A percentile compares a stretch with the other conserved stretches of the same genome.
Conservation (phyloP, 2,888 invertebrate genomes). For the Epirrhoe alternata region DNA sequence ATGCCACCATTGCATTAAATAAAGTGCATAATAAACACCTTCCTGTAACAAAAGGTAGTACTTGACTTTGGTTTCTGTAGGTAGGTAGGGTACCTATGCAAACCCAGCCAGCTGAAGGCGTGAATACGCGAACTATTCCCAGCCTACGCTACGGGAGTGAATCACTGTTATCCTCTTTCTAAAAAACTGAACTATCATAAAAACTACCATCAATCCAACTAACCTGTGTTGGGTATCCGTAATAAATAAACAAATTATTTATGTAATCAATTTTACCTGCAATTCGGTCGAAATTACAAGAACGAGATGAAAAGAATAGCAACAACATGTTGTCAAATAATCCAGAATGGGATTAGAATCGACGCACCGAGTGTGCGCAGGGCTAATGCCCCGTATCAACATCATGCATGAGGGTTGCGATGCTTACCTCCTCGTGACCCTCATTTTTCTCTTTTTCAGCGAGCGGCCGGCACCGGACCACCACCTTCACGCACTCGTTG, state of each 20-base stretch:
- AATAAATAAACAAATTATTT: neutral
- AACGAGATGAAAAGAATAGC: conserved; percentile 8
- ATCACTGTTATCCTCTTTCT: conserved; percentile 29
- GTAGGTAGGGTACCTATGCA: neutral
- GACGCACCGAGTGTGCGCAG: conserved; percentile 69
- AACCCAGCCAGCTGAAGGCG: conserved; percentile 3
- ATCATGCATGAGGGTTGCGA: conserved; percentile 40
- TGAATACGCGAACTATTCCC: conserved; percentile 6
- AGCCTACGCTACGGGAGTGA: conserved; percentile 29
- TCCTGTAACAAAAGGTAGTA: neutral
- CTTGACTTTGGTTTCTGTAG: neutral
- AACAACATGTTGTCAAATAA: conserved; percentile 17
- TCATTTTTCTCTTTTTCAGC: conserved; percentile 92
- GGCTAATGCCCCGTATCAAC: conserved; percentile 50
- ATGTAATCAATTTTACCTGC: neutral
- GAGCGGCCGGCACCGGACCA: conserved; percentile 98
- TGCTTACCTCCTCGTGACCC: conserved; percentile 87
- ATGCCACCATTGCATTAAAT: no score
- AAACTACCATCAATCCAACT: neutral
- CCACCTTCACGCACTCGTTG: conserved; percentile 97
- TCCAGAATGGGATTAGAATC: conserved; percentile 26
- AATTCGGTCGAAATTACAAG: conserved; percentile 17
- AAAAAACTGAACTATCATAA: conserved; percentile 15
- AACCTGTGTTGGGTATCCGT: no score
- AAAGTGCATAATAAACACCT: no score